Evolutionary conservation across 2,113 vertebrate species (phyloP).

Genomic region (Ceratotherium simum): DNA sequence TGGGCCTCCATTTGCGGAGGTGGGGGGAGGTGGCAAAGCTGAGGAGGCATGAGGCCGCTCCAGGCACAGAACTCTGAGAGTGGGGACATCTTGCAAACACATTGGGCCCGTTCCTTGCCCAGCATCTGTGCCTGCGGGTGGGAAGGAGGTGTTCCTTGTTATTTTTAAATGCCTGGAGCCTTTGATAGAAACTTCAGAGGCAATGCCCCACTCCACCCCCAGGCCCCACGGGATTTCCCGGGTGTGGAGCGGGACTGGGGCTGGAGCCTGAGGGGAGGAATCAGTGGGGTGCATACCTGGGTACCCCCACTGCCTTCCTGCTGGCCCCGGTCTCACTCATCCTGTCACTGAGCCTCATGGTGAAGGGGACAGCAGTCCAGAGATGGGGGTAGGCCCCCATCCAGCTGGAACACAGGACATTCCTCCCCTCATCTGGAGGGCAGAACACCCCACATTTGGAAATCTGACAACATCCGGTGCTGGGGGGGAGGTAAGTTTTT

Average conservation of each 20-base stretch:
- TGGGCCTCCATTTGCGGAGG: background rate
- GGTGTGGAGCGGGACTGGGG: background rate
- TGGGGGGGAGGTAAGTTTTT: constrained; percentile 69
- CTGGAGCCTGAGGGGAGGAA: background rate
- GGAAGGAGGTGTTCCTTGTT: constrained; percentile 66
- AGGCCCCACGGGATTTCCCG: background rate
- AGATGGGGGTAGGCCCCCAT: background rate
- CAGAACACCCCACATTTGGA: constrained; percentile 77
- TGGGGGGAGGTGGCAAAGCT: background rate
- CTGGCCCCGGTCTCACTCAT: background rate
- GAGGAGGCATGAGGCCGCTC: background rate
- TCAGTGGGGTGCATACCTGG: background rate
- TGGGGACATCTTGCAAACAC: constrained; percentile 73
- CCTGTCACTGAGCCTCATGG: background rate
- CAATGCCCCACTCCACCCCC: background rate
- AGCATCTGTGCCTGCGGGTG: background rate
- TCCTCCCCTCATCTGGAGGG: constrained; percentile 77
- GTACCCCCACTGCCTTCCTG: accelerated
- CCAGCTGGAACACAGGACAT: background rate
- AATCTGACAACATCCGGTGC: constrained; percentile 77
- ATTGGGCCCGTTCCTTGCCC: constrained; percentile 32
- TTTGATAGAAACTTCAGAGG: constrained; percentile 82
- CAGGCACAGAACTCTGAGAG: background rate
- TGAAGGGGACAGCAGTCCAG: background rate
- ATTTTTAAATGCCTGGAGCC: constrained; percentile 78